Evolutionary conservation across 2,797 vertebrate species (phyloP), one percentile per base, ranked within the genome.

Genomic region (Gambelia wislizenii): DNA sequence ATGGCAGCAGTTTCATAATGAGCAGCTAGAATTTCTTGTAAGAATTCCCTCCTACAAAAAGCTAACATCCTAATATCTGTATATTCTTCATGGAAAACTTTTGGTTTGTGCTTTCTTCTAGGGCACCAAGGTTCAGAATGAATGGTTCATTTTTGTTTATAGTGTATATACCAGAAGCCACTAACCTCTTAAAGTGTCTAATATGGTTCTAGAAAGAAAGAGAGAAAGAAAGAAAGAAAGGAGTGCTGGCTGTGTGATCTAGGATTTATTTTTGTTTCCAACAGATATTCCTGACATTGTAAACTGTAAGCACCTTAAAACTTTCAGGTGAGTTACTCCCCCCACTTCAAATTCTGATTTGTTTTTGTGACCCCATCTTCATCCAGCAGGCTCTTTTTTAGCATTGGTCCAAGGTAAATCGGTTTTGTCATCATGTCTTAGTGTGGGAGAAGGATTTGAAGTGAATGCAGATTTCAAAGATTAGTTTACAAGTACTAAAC

Each of bases 221-320:
- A 64, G 33, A 70, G 85, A 88, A 12, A 54, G 14, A 13, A 54
- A 54, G 3, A 54, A 54, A 56, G 18, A 16, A 56, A 56, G 3
- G 16, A 56, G 56, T 82, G 61, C 39, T 89, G 25, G 20, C 2
- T 76, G 44, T 14, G 12, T 82, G 22, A 59, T 74, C 85, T 94
- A 87, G 27, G 72, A 91, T 78, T 93, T 87, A 22, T 93, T 94
- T 94, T 91, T 44, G 64, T 93, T 94, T 80, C 78, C 30, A 14
- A 93, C 90, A 99, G 99, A 99, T 94, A 99, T 99, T 72, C 99
- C 99, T 78, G 98, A 99, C 91, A 97, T 99, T 94, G 96, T 99
- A 91, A 98, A 99, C 91, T 69, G 93, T 83, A 98, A 98, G 89
- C 97, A 99, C 95, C 96, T 99, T 83, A 98, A 98, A 96, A 97